Conservation (phyloP, 2,888 invertebrate genomes). For the Luffia ferchaultella region DNA sequence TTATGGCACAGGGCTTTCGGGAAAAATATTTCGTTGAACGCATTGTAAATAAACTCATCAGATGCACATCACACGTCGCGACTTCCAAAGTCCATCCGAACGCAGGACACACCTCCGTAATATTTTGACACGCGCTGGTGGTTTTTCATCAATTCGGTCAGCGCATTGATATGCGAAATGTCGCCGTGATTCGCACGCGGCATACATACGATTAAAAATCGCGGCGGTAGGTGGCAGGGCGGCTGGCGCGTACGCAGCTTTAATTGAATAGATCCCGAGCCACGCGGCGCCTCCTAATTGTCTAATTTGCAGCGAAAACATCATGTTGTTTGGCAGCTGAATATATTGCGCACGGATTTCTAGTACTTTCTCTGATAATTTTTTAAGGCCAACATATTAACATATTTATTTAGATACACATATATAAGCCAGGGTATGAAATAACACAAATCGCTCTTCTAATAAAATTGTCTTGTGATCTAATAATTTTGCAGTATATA, state of each 20-base stretch:
- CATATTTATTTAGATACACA: too few relatives aligned
- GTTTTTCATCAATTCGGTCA: conserved; percentile 53
- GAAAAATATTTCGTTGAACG: too few relatives aligned
- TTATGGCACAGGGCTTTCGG: too few relatives aligned
- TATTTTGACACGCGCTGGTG: conserved; percentile 31
- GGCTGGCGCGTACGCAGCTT: conserved; percentile 44
- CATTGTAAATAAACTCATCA: too few relatives aligned
- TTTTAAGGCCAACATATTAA: too few relatives aligned
- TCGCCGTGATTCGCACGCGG: conserved; percentile 48
- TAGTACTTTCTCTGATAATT: conserved; percentile 52
- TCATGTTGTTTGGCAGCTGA: conserved; percentile 31
- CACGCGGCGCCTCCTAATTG: conserved; percentile 57
- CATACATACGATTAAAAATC: conserved; percentile 65
- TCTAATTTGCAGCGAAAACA: conserved; percentile 64
- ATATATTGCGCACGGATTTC: conserved; percentile 25
- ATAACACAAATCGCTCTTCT: too few relatives aligned
- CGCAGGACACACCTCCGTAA: conserved; percentile 25
- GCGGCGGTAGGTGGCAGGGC: conserved; percentile 50
- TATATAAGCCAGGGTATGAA: too few relatives aligned
- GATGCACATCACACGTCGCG: too few relatives aligned
- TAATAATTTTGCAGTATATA: too few relatives aligned
- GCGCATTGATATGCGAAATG: conserved; percentile 62
- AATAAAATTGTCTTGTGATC: too few relatives aligned
- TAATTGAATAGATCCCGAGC: conserved; percentile 59
- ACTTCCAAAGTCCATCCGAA: conserved; percentile 5